Conservation (phyloP, 2,888 invertebrate genomes). For the Athetis lepigone region DNA sequence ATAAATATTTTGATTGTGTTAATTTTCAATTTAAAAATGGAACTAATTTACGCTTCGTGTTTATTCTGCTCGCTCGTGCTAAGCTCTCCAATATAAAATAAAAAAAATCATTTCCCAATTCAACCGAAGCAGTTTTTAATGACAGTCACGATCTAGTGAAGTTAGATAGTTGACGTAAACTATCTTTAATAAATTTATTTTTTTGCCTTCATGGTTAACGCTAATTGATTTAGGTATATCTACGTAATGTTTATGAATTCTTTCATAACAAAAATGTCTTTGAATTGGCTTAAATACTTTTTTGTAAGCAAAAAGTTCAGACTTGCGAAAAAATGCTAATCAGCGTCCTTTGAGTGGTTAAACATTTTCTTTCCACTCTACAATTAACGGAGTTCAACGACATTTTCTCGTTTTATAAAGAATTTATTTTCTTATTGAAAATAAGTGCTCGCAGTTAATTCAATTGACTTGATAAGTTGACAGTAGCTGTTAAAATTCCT, state of each 20-base stretch:
- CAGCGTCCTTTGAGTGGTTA: constrained; percentile 43
- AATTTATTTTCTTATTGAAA: constrained; percentile 16
- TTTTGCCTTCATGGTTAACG: not conserved
- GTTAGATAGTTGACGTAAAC: constrained; percentile 12
- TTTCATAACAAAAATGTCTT: constrained; percentile 35
- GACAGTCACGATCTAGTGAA: constrained; percentile 18
- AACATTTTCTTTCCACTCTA: constrained; percentile 48
- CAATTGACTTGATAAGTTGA: constrained; percentile 44
- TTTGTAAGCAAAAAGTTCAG: constrained; percentile 8
- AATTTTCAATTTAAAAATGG: too few relatives aligned
- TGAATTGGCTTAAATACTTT: constrained; percentile 14
- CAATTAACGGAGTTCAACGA: constrained; percentile 58
- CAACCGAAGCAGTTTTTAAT: constrained; percentile 13
- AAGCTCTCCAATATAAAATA: not conserved
- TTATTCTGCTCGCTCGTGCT: too few relatives aligned
- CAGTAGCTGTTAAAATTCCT: constrained; percentile 53
- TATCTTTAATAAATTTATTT: not conserved
- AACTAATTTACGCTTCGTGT: too few relatives aligned
- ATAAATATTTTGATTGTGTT: too few relatives aligned
- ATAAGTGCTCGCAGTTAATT: constrained; percentile 26
- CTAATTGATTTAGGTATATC: constrained; percentile 26
- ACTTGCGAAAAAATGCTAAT: constrained; percentile 34
- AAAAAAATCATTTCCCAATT: constrained; percentile 18
- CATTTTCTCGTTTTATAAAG: constrained; percentile 44
- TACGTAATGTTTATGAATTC: constrained; percentile 15